Evolutionary conservation across 2,888 invertebrate species (phyloP), one percentile per base, ranked within the genome.

Genomic region (Aricia artaxerxes): DNA sequence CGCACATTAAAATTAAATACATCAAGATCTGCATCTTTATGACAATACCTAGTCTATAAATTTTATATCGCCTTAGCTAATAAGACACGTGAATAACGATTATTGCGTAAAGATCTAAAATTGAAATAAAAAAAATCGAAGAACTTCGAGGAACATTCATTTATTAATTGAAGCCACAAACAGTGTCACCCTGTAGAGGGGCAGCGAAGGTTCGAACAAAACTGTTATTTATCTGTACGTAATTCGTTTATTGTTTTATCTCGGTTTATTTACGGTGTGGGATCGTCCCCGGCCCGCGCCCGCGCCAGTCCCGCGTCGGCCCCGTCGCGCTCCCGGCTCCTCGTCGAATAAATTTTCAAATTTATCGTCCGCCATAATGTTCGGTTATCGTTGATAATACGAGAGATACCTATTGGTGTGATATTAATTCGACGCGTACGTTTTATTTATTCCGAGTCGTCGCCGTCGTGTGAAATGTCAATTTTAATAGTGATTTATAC

Each of bases 211-310:
- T 86, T 85, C 85, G 87, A 87, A 93, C 93, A 93, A 93, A 94
- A 92, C 91, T 92, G 90, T 92, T 90, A 90, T 93, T 93, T 94
- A 92, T 93, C 91, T 92, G 90, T 90, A 91, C 89, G 90, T 94
- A 93, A 93, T 94, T 89, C 93, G 92, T 94, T 94, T 94, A 94
- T 94, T 94, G 94, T 94, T 94, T 94, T 94, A 94, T 93, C 94
- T 93, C 86, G 85, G 86, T 89, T 90, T 93, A 93, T 94, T 94
- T 94, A 94, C 89, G 93, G 90, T 84, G 88, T 84, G 88, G 87
- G 87, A 87, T 88, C 69, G 69, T 88, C 83, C 84, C 83, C 82
- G 84, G 83, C 85, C 84, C 84, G 83, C 82, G 82, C 86, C 16
- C 85, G 85, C 84, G 82, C 85, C 84, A 84, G 83, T 82, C 82